Conservation (phyloP, 2,797 vertebrate species). For the Microhierax caerulescens region DNA sequence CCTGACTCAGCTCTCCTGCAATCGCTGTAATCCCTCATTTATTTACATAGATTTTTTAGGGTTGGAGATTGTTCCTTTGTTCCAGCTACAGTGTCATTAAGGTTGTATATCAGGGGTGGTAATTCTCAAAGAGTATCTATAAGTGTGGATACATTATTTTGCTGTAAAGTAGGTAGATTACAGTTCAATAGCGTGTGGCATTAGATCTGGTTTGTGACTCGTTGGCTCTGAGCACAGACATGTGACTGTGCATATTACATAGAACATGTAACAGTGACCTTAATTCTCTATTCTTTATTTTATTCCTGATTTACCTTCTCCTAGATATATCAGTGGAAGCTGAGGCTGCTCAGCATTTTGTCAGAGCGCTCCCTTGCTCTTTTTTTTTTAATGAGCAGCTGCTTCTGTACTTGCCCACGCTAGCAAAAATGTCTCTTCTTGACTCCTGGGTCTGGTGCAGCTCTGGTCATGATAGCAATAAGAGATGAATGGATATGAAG, state of each 20-base stretch:
- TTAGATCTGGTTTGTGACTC: neutral
- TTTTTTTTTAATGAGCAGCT: neutral
- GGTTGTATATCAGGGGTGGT: neutral
- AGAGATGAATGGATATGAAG: neutral
- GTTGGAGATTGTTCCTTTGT: neutral
- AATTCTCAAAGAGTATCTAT: neutral
- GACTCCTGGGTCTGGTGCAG: neutral
- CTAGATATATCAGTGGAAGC: neutral
- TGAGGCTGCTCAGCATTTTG: neutral
- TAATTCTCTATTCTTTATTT: neutral
- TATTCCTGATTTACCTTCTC: neutral
- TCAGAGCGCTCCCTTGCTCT: neutral
- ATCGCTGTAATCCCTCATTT: neutral
- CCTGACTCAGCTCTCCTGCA: neutral
- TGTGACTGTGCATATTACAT: neutral
- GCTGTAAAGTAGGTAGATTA: neutral
- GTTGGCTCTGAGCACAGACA: neutral
- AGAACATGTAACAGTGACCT: neutral
- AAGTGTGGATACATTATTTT: neutral
- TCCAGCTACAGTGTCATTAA: neutral
- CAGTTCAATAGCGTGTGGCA: neutral
- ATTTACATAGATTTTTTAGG: neutral
- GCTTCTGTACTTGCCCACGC: neutral
- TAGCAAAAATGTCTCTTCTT: neutral
- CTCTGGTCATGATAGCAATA: neutral